A percentile compares a stretch with the other conserved stretches of the same genome.
Evolutionary conservation across 1,140 invertebrate species (phyloP).

Genomic region (Leguminivora glycinivorella): DNA sequence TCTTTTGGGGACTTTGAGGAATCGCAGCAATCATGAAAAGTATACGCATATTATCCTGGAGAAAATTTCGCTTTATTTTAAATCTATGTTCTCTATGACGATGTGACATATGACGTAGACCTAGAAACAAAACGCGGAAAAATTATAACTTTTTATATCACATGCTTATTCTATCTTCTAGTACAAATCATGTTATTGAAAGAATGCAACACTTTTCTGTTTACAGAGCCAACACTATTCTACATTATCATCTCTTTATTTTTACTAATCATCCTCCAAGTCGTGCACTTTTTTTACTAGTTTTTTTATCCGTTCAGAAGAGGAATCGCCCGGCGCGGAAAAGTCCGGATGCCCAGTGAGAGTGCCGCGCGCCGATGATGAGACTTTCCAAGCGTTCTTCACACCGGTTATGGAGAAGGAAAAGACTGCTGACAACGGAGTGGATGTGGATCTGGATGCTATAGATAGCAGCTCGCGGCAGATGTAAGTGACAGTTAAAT

Average conservation of each 20-base stretch:
- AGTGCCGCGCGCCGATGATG: conserved; percentile 84
- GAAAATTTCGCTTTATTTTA: too few relatives aligned
- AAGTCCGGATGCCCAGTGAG: conserved; percentile 76
- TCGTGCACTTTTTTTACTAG: conserved; percentile 4
- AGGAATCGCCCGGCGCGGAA: conserved; percentile 62
- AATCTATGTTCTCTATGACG: too few relatives aligned
- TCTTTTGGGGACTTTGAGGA: too few relatives aligned
- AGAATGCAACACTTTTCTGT: neutral
- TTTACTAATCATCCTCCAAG: conserved; percentile 9
- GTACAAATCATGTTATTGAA: conserved; percentile 11
- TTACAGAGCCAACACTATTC: neutral
- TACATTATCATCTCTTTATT: conserved; percentile 3
- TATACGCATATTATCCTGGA: too few relatives aligned
- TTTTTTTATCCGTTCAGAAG: conserved; percentile 42
- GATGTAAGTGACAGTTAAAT: conserved; percentile 57
- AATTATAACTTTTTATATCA: too few relatives aligned
- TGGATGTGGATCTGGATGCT: conserved; percentile 72
- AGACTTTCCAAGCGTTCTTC: conserved; percentile 85
- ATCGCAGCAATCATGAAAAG: too few relatives aligned
- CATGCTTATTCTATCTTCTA: too few relatives aligned
- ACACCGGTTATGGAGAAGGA: conserved; percentile 67
- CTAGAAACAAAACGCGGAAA: too few relatives aligned
- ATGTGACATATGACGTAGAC: too few relatives aligned
- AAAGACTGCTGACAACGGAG: conserved; percentile 40
- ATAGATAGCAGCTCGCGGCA: conserved; percentile 74